These are phyloP conservation scores for Kryptopterus vitreolus DNA, from an alignment of 2,797 vertebrate species.

Conservation along the genomic window DNA sequence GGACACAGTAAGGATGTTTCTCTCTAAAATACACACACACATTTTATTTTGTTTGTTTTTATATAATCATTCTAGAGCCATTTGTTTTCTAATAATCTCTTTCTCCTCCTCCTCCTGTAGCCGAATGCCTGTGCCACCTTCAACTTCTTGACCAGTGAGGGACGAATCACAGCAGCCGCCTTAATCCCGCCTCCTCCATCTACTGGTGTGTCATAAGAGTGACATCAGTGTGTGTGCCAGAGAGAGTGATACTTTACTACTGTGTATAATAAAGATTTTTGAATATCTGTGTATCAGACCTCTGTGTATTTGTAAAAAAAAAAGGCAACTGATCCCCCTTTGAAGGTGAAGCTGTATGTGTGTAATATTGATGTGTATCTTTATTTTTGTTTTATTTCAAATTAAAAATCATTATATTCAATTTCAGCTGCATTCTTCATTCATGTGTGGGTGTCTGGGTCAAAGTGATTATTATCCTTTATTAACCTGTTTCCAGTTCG, in stretches of 20 bases:
- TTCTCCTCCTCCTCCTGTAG: conserved; percentile 61
- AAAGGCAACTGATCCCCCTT: neutral
- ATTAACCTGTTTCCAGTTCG: conserved; percentile 50
- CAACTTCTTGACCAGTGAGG: conserved; percentile 87
- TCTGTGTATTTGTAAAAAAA: neutral
- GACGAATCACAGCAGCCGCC: conserved; percentile 79
- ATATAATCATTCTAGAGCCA: no score
- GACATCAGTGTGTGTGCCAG: neutral
- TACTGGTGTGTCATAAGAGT: conserved; percentile 50
- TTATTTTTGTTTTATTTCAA: neutral
- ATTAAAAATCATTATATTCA: no score
- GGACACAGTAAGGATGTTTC: conserved; percentile 81
- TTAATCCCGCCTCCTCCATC: conserved; percentile 82
- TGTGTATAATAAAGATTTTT: conserved; percentile 33
- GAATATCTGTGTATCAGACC: conserved; percentile 14
- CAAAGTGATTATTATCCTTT: conserved; percentile 60
- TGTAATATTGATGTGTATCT: neutral
- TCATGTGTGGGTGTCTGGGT: no score
- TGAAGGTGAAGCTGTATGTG: neutral
- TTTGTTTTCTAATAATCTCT: neutral
- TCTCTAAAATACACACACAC: neutral
- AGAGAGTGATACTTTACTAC: neutral
- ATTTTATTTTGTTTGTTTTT: no score
- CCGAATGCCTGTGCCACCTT: conserved; percentile 94
- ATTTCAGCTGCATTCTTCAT: no score